These are phyloP conservation scores for Tetramorium simillimum DNA, from an alignment of 1,140 invertebrate genomes.

Conservation along the genomic window DNA sequence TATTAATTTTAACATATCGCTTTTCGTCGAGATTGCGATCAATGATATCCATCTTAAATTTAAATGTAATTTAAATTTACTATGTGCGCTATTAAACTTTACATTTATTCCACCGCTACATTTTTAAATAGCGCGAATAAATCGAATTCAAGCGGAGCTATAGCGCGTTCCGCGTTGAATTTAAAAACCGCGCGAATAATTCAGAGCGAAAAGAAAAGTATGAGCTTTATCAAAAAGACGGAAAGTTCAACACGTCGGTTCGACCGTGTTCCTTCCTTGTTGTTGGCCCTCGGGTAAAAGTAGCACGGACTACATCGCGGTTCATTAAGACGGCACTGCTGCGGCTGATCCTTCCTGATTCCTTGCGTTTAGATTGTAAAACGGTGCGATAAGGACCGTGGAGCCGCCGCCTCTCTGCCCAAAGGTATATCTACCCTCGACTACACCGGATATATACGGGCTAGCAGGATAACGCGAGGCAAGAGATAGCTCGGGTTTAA, in stretches of 20 bases:
- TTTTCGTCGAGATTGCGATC: not conserved
- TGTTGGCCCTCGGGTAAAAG: not conserved
- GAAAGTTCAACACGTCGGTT: not conserved
- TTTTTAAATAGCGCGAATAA: not conserved
- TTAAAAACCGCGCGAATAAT: not conserved
- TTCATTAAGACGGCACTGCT: conserved; percentile 67
- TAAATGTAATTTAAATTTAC: conserved; percentile 12
- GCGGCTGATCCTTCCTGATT: conserved; percentile 73
- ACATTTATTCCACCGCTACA: not conserved
- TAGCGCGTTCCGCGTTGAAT: not conserved
- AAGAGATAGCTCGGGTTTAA: conserved; percentile 77
- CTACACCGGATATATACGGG: conserved; percentile 73
- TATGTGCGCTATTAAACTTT: not conserved
- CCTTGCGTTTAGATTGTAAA: conserved; percentile 74
- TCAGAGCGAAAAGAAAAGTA: not conserved
- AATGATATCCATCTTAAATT: not conserved
- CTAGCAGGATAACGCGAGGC: conserved; percentile 72
- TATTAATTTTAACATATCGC: conserved; percentile 2
- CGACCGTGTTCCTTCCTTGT: not conserved
- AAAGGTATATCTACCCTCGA: conserved; percentile 70
- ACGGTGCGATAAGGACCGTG: conserved; percentile 74
- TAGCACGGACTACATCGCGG: conserved; percentile 44
- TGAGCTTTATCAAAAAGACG: not conserved
- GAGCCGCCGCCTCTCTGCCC: conserved; percentile 49
- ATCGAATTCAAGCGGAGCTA: not conserved